Evolutionary conservation across 2,113 vertebrate genomes (phyloP).

Genomic region (Peromyscus leucopus): DNA sequence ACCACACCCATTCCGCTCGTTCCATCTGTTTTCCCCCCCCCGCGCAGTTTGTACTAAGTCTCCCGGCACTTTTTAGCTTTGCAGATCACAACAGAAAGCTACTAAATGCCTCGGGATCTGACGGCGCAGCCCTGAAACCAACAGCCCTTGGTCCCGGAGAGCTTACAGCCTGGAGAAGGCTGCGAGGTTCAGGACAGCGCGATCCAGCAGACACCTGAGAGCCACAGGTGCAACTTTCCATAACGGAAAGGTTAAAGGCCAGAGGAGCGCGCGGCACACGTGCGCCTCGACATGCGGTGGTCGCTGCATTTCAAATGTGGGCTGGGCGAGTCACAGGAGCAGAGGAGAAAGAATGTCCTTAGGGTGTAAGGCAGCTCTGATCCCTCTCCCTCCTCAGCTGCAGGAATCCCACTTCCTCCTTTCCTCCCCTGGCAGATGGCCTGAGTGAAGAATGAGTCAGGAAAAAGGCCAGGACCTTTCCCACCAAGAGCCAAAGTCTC

Average conservation of each 20-base stretch:
- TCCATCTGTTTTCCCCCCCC: too few relatives aligned
- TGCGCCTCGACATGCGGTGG: not conserved
- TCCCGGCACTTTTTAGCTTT: too few relatives aligned
- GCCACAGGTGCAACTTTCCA: too few relatives aligned
- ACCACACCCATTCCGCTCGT: not conserved
- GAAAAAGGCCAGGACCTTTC: not conserved
- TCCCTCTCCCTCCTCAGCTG: too few relatives aligned
- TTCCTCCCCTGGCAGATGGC: not conserved
- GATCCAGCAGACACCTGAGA: not conserved
- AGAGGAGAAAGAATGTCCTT: accelerated
- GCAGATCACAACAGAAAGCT: not conserved
- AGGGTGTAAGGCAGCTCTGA: not conserved
- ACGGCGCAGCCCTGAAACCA: not conserved
- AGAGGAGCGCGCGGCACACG: too few relatives aligned
- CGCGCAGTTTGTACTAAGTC: not conserved
- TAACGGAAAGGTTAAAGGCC: not conserved
- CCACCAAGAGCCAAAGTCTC: not conserved
- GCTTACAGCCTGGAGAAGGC: not conserved
- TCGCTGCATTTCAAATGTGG: not conserved
- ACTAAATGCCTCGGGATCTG: not conserved
- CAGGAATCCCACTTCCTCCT: not conserved
- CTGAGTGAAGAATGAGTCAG: not conserved
- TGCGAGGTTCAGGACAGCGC: not conserved
- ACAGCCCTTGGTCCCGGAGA: not conserved
- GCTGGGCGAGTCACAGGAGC: not conserved